These are phyloP conservation scores for Nylanderia fulva DNA, from an alignment of 1,140 invertebrate genomes.

Conservation along the genomic window DNA sequence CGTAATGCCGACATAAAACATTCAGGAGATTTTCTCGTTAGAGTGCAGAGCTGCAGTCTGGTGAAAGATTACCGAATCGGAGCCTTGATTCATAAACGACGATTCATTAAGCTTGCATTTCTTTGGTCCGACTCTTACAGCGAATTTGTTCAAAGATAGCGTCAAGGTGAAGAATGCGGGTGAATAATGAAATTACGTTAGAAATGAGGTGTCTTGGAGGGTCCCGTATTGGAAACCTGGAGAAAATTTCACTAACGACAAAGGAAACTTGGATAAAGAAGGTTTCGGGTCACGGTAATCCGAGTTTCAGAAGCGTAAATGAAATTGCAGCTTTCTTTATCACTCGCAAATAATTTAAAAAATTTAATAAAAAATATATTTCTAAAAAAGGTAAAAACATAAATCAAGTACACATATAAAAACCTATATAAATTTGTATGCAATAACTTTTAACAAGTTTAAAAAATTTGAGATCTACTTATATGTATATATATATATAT, in stretches of 20 bases:
- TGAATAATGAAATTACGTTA: constrained; percentile 68
- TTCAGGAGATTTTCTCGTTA: constrained; percentile 2
- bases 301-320: constrained; percentile 1
- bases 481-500: no score
- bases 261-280: constrained; percentile 47
- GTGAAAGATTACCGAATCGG: not conserved
- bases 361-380: not conserved
- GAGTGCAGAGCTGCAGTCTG: not conserved
- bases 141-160: constrained; percentile 54
- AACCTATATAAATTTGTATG: not conserved
- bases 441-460: no score
- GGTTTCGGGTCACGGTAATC: constrained; percentile 4
- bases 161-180: constrained; percentile 61
- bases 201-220: constrained; percentile 38
- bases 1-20: constrained; percentile 38
- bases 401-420: not conserved
- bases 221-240: constrained; percentile 65
- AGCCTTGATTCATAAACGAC: constrained; percentile 45
- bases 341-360: constrained; percentile 33
- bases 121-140: constrained; percentile 24
- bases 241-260: constrained; percentile 12
- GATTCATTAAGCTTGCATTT: constrained; percentile 44
- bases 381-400: not conserved
- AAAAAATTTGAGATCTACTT: no score
- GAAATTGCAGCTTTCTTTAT: constrained; percentile 9